phyloP scores from a whole-genome alignment of 2,113 vertebrate genomes.

The Myotis yumanensis region DNA sequence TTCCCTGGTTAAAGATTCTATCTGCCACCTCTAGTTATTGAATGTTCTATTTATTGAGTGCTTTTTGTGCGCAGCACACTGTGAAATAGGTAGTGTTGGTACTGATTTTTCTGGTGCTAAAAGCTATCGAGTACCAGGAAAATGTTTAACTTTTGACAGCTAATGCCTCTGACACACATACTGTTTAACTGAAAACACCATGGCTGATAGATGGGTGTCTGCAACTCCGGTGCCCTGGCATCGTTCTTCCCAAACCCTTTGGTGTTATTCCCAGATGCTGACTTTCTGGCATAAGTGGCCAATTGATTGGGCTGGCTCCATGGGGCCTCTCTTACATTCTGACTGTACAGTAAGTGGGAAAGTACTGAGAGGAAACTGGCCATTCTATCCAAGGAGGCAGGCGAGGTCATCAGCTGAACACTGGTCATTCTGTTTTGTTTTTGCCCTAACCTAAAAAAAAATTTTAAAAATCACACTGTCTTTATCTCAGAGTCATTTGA shows the following conservation, averaged over 20 bases:
- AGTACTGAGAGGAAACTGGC: not conserved
- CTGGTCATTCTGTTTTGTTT: not conserved
- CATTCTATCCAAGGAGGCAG: not conserved
- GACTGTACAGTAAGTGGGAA: not conserved
- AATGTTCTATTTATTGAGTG: conserved; percentile 12
- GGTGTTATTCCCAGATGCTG: not conserved
- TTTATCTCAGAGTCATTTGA: conserved; percentile 28
- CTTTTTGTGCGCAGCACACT: not conserved
- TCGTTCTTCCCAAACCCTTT: not conserved
- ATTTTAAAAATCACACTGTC: not conserved
- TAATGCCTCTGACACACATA: not conserved
- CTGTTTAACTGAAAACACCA: not conserved
- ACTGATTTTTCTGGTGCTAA: conserved; percentile 53
- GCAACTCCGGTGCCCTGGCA: not conserved
- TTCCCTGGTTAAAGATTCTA: not conserved
- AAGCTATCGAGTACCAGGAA: conserved; percentile 29
- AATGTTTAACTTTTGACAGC: not conserved
- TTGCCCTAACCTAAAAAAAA: not conserved
- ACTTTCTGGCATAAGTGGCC: not conserved
- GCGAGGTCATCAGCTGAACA: not conserved
- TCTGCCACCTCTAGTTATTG: not conserved
- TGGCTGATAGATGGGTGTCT: not conserved
- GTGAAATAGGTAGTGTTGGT: conserved; percentile 46
- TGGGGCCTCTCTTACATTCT: not conserved
- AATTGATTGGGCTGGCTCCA: not conserved